Evolutionary conservation across 2,797 vertebrate species (phyloP).

Genomic region (Oceanodroma leucorhoa): DNA sequence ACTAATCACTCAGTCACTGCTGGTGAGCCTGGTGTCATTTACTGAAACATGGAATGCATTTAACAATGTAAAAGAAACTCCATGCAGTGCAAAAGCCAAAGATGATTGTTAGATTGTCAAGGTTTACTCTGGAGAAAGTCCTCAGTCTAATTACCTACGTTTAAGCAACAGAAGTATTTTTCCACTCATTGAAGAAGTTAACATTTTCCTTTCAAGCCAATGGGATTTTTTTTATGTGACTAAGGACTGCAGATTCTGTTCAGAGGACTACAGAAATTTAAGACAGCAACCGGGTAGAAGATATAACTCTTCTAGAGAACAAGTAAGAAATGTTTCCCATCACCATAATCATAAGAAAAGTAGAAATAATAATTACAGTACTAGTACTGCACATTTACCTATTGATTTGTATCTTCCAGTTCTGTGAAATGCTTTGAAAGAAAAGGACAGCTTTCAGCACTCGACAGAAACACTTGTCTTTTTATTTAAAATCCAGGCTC

Average conservation of each 20-base stretch:
- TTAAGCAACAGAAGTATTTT: constrained; percentile 64
- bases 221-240: background rate
- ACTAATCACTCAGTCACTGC: constrained; percentile 72
- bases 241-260: background rate
- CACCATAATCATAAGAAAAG: background rate
- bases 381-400: background rate
- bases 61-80: constrained; percentile 71
- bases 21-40: constrained; percentile 74
- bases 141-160: constrained; percentile 59
- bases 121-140: constrained; percentile 72
- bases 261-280: background rate
- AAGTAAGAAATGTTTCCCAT: background rate
- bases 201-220: constrained; percentile 49
- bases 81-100: constrained; percentile 45
- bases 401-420: background rate
- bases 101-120: constrained; percentile 68
- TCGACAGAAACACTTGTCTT: background rate
- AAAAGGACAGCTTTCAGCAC: background rate
- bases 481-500: background rate
- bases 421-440: background rate
- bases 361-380: background rate
- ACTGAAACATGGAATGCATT: constrained; percentile 73
- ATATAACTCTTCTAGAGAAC: background rate
- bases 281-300: background rate
- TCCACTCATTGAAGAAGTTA: constrained; percentile 29